These are phyloP conservation scores for Cheiracanthium punctorium DNA, from an alignment of 2,888 invertebrate species.

Conservation along the genomic window DNA sequence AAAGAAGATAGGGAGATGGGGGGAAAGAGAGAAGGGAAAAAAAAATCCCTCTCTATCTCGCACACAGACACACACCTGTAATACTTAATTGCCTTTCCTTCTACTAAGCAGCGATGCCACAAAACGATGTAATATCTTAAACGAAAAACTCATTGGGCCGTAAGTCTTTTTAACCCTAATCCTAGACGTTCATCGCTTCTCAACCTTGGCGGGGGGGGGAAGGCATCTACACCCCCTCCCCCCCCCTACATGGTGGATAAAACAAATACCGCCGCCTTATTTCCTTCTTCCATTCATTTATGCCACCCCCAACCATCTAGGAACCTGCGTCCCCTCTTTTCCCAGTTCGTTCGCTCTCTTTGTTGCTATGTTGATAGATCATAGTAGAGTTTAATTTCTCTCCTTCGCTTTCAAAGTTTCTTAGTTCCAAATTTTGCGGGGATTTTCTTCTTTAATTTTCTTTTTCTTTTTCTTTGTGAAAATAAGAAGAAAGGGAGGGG, in stretches of 20 bases:
- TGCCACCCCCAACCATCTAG: slow-evolving; percentile 14
- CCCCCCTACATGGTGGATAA: slow-evolving; percentile 57
- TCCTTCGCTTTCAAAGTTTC: slow-evolving; percentile 57
- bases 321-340: slow-evolving; percentile 42
- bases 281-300: slow-evolving; percentile 67
- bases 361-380: slow-evolving; percentile 68
- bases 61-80: slow-evolving; percentile 59
- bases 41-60: slow-evolving; percentile 11
- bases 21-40: not conserved
- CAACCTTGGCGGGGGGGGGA: slow-evolving; percentile 29
- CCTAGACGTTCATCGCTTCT: slow-evolving; percentile 67
- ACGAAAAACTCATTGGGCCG: slow-evolving; percentile 67
- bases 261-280: slow-evolving; percentile 69
- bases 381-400: slow-evolving; percentile 68
- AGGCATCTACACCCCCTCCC: not conserved
- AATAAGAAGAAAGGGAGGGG: not conserved
- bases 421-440: slow-evolving; percentile 68
- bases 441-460: slow-evolving; percentile 45
- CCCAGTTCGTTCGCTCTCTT: slow-evolving; percentile 60
- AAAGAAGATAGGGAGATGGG: slow-evolving; percentile 25
- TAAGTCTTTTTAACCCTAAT: slow-evolving; percentile 70
- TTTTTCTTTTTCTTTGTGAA: not conserved
- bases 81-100: slow-evolving; percentile 64
- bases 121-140: slow-evolving; percentile 70
- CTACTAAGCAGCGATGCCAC: slow-evolving; percentile 64